A percentile compares a stretch with the other conserved stretches of the same genome.
Conservation (phyloP, 2,113 vertebrate species). For the Centropus bengalensis region DNA sequence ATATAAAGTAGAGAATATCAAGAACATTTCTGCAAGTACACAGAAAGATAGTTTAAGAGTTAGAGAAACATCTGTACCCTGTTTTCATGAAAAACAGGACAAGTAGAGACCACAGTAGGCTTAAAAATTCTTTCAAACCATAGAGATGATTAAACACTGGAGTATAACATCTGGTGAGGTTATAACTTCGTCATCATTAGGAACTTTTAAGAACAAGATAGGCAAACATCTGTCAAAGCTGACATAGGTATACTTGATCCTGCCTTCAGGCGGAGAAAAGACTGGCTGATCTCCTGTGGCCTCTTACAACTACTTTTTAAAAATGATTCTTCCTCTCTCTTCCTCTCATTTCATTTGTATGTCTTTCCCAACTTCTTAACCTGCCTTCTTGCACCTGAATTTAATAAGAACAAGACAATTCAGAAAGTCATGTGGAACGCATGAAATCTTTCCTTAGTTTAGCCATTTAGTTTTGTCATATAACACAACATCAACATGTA, state of each 20-base stretch:
- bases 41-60: neutral
- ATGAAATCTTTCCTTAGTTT: neutral
- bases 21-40: neutral
- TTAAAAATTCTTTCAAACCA: slow-evolving; percentile 17
- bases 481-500: neutral
- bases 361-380: neutral
- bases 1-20: neutral
- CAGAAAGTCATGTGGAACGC: neutral
- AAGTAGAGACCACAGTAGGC: neutral
- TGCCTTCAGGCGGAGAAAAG: slow-evolving; percentile 8
- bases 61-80: neutral
- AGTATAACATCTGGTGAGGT: slow-evolving; percentile 26
- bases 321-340: neutral
- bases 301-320: neutral
- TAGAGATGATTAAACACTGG: neutral
- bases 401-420: neutral
- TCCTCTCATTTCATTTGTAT: neutral
- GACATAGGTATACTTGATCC: slow-evolving; percentile 10
- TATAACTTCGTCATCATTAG: slow-evolving; percentile 2
- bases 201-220: slow-evolving; percentile 16
- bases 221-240: slow-evolving; percentile 31
- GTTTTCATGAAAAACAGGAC: neutral
- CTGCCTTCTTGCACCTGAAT: neutral
- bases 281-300: neutral
- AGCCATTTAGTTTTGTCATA: neutral